These are phyloP conservation scores for Pipistrellus nathusii DNA, from an alignment of 2,797 vertebrate genomes.

Conservation along the genomic window DNA sequence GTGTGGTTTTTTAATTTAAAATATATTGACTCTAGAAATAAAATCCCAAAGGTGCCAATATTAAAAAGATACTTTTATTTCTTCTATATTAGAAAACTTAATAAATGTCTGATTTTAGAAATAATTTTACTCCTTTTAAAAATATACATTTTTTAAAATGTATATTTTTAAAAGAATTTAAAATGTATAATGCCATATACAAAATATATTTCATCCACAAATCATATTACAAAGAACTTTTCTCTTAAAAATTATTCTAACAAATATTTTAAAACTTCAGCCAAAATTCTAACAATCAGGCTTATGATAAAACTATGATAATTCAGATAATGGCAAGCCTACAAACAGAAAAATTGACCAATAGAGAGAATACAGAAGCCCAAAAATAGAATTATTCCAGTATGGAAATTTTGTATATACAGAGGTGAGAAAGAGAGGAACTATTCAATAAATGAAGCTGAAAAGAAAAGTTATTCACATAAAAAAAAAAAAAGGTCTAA, in stretches of 20 bases:
- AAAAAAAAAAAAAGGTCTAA: background rate
- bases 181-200: background rate
- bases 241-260: background rate
- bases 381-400: background rate
- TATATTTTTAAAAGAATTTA: slow-evolving; percentile 1
- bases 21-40: background rate
- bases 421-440: background rate
- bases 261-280: background rate
- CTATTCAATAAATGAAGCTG: background rate
- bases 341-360: background rate
- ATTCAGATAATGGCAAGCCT: background rate
- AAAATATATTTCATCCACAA: background rate
- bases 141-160: background rate
- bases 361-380: background rate
- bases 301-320: background rate
- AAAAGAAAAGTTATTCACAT: background rate
- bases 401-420: background rate
- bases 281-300: background rate
- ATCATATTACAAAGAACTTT: background rate
- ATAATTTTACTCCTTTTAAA: slow-evolving; percentile 26
- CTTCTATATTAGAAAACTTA: background rate
- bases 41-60: background rate
- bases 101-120: slow-evolving; percentile 6
- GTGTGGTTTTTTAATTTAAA: slow-evolving; percentile 21
- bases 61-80: slow-evolving; percentile 31